Percentiles rank a stretch among this genome's conserved stretches.
These are phyloP conservation scores for Glomeris maerens DNA, from an alignment of 1,140 invertebrate genomes.

Conservation along the genomic window DNA sequence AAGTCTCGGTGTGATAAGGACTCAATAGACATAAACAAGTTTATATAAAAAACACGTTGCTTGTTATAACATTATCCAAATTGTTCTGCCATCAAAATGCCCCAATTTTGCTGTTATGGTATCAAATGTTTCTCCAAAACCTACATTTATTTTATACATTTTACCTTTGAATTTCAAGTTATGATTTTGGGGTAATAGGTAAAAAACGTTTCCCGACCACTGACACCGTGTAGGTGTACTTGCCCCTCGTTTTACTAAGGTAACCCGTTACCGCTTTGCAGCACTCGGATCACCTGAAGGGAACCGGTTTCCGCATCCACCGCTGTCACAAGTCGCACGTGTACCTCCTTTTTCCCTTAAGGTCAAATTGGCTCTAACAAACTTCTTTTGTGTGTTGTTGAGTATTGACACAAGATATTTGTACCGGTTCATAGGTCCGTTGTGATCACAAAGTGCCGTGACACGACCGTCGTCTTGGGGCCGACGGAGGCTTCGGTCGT, in stretches of 20 bases:
- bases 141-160: too few species aligned
- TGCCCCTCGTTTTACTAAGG: too few species aligned
- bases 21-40: background rate
- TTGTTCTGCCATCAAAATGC: too few species aligned
- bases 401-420: background rate
- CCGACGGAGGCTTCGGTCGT: constrained; percentile 29
- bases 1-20: constrained; percentile 28
- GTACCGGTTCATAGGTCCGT: constrained; percentile 25
- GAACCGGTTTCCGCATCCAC: constrained; percentile 30
- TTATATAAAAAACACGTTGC: background rate
- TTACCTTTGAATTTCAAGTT: too few species aligned
- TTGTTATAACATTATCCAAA: constrained; percentile 18
- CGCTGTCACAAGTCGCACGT: constrained; percentile 30
- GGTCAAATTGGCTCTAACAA: constrained; percentile 25
- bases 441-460: constrained; percentile 31
- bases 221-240: too few species aligned
- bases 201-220: too few species aligned
- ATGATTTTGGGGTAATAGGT: too few species aligned
- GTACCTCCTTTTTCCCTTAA: constrained; percentile 30
- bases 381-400: background rate
- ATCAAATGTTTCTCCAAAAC: too few species aligned
- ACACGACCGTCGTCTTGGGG: constrained; percentile 30
- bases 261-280: too few species aligned
- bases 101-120: too few species aligned
- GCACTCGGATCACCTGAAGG: background rate